phyloP scores from a whole-genome alignment of 1,140 invertebrate genomes.

The Dendrolimus kikuchii region DNA sequence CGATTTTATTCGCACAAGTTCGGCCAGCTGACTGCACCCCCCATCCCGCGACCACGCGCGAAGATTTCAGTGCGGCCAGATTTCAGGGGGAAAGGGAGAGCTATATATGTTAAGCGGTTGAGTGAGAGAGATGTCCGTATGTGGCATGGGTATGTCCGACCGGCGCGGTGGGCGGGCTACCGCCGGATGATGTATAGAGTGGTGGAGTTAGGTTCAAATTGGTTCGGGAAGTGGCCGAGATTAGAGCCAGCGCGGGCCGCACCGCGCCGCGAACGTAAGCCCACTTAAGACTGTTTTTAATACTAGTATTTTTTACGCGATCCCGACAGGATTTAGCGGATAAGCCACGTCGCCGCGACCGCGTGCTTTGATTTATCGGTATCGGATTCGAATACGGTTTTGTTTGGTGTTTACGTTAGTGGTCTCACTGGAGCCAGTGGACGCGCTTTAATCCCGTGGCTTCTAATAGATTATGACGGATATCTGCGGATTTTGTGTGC shows the following conservation, averaged over 20 bases:
- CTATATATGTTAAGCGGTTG: constrained; percentile 11
- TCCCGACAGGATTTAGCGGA: constrained; percentile 69
- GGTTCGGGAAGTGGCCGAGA: constrained; percentile 79
- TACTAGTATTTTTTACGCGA: constrained; percentile 72
- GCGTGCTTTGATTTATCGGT: constrained; percentile 69
- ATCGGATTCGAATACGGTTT: constrained; percentile 49
- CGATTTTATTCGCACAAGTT: constrained; percentile 70
- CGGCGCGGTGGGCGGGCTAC: constrained; percentile 56
- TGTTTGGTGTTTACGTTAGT: constrained; percentile 65
- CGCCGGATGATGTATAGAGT: constrained; percentile 77
- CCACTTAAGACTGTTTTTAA: constrained; percentile 72
- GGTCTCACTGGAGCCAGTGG: constrained; percentile 46
- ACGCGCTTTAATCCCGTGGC: constrained; percentile 53
- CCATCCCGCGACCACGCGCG: constrained; percentile 38
- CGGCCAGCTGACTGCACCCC: constrained; percentile 65
- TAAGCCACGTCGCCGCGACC: constrained; percentile 58
- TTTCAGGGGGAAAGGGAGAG: constrained; percentile 48
- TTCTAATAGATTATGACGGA: constrained; percentile 65
- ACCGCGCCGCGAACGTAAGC: constrained; percentile 66
- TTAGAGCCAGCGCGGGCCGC: constrained; percentile 72
- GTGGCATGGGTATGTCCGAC: constrained; percentile 18
- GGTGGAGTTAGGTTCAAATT: constrained; percentile 79
- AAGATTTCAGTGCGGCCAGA: constrained; percentile 56
- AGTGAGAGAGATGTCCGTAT: constrained; percentile 37
- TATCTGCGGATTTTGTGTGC: constrained; percentile 59